Evolutionary conservation across 2,113 vertebrate genomes (phyloP).

Genomic region (Dermatemys mawii): DNA sequence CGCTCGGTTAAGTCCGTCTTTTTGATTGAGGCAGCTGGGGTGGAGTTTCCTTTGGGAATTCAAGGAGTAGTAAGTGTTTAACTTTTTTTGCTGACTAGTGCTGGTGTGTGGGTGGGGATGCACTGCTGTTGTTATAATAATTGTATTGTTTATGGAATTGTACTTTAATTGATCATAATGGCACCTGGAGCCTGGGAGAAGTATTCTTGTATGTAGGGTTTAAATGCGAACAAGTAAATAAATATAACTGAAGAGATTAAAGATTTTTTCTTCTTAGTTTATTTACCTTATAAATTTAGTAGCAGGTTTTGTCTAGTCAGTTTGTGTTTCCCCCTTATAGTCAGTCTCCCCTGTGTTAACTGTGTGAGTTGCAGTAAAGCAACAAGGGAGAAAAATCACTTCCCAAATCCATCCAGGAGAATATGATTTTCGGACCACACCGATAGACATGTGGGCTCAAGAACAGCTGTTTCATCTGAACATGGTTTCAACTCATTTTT

Average conservation of each 20-base stretch:
- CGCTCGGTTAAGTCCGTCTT: constrained; percentile 38
- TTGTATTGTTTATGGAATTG: constrained; percentile 70
- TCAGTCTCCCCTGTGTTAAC: not conserved
- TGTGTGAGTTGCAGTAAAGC: not conserved
- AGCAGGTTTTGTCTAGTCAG: not conserved
- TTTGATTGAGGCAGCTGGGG: constrained; percentile 55
- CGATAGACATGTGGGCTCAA: not conserved
- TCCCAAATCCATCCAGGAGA: not conserved
- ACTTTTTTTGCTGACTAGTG: constrained; percentile 68
- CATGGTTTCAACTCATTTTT: not conserved
- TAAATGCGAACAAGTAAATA: constrained; percentile 61
- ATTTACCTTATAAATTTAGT: constrained; percentile 36
- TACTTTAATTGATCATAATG: constrained; percentile 67
- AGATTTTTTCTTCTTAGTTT: constrained; percentile 36
- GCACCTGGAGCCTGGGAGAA: constrained; percentile 64
- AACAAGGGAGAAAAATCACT: not conserved
- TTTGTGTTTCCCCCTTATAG: not conserved
- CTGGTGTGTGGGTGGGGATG: constrained; percentile 66
- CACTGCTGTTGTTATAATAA: constrained; percentile 64
- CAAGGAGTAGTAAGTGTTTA: constrained; percentile 67
- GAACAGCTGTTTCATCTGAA: constrained; percentile 26
- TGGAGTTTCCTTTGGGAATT: constrained; percentile 72
- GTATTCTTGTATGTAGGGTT: constrained; percentile 60
- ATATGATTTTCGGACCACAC: not conserved
- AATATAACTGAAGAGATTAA: constrained; percentile 38